A percentile compares a stretch with the other conserved stretches of the same genome.
Conservation (phyloP, 1,140 invertebrate species). For the Globodera rostochiensis region DNA sequence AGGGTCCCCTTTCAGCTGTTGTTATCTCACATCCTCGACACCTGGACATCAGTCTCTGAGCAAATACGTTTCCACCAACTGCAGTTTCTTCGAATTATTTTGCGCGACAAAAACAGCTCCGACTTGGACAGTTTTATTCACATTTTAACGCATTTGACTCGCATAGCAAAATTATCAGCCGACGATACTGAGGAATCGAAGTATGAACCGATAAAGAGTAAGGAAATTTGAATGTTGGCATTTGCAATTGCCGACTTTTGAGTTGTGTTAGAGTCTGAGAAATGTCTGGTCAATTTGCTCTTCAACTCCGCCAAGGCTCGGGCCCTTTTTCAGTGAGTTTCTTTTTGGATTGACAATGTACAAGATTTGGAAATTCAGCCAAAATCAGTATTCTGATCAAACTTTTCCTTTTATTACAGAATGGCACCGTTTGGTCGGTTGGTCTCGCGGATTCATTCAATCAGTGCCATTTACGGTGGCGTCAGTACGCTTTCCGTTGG, state of each 20-base stretch:
- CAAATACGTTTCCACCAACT: slow-evolving; percentile 12
- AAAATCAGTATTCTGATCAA: neutral
- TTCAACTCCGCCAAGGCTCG: slow-evolving; percentile 47
- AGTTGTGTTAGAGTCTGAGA: slow-evolving; percentile 58
- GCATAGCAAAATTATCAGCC: neutral
- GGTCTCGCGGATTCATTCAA: slow-evolving; percentile 1
- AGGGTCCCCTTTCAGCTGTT: neutral
- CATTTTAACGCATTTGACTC: slow-evolving; percentile 16
- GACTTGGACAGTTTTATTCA: slow-evolving; percentile 31
- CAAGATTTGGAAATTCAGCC: too few relatives aligned
- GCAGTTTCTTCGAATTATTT: slow-evolving; percentile 44
- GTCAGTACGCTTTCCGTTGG: neutral
- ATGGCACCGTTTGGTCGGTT: slow-evolving; percentile 1
- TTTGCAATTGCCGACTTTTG: slow-evolving; percentile 32
- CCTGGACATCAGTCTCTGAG: neutral
- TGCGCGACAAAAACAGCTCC: slow-evolving; percentile 36
- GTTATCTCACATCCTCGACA: neutral
- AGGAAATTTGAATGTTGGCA: neutral
- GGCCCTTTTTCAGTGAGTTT: slow-evolving; percentile 49
- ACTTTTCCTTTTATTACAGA: slow-evolving; percentile 8
- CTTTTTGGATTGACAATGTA: neutral
- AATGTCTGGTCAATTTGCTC: slow-evolving; percentile 57
- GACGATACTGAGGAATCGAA: neutral
- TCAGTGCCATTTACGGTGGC: neutral
- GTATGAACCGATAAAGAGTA: neutral